Evolutionary conservation across 2,797 vertebrate genomes (phyloP), one percentile per base, ranked within the genome.

Genomic region (Danio choprae): DNA sequence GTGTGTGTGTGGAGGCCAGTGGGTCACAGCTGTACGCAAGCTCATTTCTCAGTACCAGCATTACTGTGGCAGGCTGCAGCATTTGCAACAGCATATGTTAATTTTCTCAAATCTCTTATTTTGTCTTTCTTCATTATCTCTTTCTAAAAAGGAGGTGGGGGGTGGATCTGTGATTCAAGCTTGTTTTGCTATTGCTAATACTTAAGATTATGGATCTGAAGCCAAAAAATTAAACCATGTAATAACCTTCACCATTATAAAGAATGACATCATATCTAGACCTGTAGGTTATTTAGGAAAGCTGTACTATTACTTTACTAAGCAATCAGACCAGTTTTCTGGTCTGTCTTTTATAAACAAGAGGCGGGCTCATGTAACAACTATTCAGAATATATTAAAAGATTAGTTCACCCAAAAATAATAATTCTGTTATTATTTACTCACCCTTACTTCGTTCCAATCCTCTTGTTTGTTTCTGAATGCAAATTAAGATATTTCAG

Each of bases 41-140:
- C 83, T 88, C 60, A 75, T 85, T 84, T 89, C 88, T 89, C 87
- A 87, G 84, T 79, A 81, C 81, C 55, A 83, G 77, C 29, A 72
- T 43, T 62, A 43, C 59, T 46, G 29, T 10, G 20, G 38, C 15
- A 4, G 65, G 22, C 55, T 10, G 36, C 1, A 80, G 63, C 70
- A 70, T 83, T 85, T 62, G 69, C 22, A 77, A 75, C 68, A 79
- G 74, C 81, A 82, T 74, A 70, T 83, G 79, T 63, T 79, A 56
- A 71, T 65, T 43, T 51, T 82, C 16, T 7, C 13, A 41, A 77
- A 41, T 53, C 29, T 50, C 5, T 60, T 16, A 48, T 55, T 41
- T 16, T 71, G 22, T 38, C 55, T 50, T 41, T n/a, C 10, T 38
- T 5, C 64, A 18, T 40, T 70, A 40, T 77, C 36, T 46, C 40